A percentile compares a stretch with the other conserved stretches of the same genome.
Evolutionary conservation across 2,797 vertebrate genomes (phyloP).

Genomic region (Rhinogobio ventralis): DNA sequence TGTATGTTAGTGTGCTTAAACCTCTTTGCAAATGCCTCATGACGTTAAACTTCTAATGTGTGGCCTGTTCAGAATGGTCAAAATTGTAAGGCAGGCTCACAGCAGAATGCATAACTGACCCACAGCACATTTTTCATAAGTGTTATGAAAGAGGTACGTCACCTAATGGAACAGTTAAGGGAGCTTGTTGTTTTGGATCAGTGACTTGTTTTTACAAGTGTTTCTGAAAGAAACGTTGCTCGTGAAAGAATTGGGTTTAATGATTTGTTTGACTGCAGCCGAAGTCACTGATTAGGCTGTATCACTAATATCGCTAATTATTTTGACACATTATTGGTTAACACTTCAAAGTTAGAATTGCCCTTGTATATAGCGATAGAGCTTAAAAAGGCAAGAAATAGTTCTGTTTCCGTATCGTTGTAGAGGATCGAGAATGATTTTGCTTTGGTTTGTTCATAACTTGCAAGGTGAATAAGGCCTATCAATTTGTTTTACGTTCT

Average conservation of each 20-base stretch:
- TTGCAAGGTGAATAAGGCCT: background rate
- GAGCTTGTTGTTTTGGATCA: constrained; percentile 24
- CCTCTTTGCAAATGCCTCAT: background rate
- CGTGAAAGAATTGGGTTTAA: background rate
- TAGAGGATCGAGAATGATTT: background rate
- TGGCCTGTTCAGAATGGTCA: constrained; percentile 1
- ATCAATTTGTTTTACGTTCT: background rate
- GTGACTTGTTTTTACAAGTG: constrained; percentile 21
- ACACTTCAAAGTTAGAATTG: background rate
- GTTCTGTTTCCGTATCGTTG: background rate
- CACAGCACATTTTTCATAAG: constrained; percentile 25
- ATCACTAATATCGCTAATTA: background rate
- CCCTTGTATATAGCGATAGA: background rate
- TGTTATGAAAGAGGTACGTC: constrained; percentile 16
- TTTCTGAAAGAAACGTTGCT: constrained; percentile 28
- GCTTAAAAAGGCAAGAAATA: background rate
- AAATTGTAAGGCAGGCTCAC: background rate
- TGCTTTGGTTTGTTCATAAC: background rate
- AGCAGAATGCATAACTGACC: constrained; percentile 20
- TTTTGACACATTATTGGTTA: background rate
- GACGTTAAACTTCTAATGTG: background rate
- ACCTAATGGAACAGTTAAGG: constrained; percentile 1
- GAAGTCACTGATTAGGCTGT: background rate
- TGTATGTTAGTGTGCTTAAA: background rate
- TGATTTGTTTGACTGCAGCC: background rate